Base-by-base conservation (phyloP, 2,888 invertebrate species). In the Shargacucullia verbasci region DNA sequence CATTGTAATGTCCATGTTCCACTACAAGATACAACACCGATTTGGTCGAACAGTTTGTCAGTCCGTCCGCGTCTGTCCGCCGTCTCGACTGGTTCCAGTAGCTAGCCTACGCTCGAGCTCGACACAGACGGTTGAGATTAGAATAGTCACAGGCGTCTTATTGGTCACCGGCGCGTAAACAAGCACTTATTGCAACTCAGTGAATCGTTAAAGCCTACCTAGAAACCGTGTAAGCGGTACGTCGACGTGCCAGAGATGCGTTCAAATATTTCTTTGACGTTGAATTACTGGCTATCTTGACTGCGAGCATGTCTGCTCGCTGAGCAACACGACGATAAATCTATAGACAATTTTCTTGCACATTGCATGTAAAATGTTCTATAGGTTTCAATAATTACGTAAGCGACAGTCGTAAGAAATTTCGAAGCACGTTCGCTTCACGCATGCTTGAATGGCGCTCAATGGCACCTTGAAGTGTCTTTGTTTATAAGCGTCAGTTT, bases 381-480 rank as follows among this genome's bases (percentile, higher is more conserved):
- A 8, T 46, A 66, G 55, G 60, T 57, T 70, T 50, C 59, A 59
- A 70, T 70, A 39, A 70, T 83, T 83, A 82, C 80, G 80, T 83
- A 84, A 81, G 59, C 64, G 54, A 44, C 58, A 58, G 62, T 81
- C 77, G 64, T 78, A 80, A 77, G 80, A 86, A 80, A 82, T 86
- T 86, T 89, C 80, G 83, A 83, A 74, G 78, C 86, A 86, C 84
- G 86, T 85, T 79, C 79, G 83, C 76, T 76, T 70, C 59, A 78
- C 78, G 74, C 70, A 72, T 81, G 80, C 82, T 81, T 83, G 79
- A 83, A 83, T 84, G 84, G 81, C 84, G 81, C 78, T 80, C 82
- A 88, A 87, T 85, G 89, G 82, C 91, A 90, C 90, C 89, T 90
- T 89, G 85, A 77, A 59, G 56, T 70, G 79, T 70, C 80, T 80